Percentiles rank a stretch among this genome's conserved stretches.
Evolutionary conservation across 2,113 vertebrate genomes (phyloP).

Genomic region (Macroglossus sobrinus): DNA sequence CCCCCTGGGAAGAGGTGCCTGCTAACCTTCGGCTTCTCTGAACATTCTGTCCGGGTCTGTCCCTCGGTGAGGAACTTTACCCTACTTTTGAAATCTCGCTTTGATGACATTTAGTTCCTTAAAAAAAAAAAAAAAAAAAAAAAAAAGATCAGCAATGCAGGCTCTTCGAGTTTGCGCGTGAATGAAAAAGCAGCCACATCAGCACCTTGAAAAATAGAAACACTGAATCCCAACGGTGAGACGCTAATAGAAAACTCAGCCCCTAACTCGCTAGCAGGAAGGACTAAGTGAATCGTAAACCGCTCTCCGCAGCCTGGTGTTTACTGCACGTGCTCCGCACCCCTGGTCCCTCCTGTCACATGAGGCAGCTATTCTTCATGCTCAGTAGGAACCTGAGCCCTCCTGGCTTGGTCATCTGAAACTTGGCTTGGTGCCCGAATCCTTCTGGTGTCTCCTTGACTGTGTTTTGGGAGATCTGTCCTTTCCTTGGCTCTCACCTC

Average conservation of each 20-base stretch:
- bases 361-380: neutral
- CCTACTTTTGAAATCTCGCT: neutral
- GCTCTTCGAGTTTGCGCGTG: neutral
- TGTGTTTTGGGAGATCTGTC: neutral
- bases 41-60: neutral
- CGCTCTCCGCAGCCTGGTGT: neutral
- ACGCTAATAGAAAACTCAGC: neutral
- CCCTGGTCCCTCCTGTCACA: neutral
- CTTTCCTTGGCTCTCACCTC: neutral
- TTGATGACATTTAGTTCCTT: neutral
- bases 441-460: neutral
- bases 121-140: too few species aligned
- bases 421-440: neutral
- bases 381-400: neutral
- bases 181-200: neutral
- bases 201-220: neutral
- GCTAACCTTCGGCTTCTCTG: neutral
- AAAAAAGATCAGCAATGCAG: neutral
- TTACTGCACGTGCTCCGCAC: neutral
- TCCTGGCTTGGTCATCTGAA: neutral
- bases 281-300: neutral
- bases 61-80: neutral
- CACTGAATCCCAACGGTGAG: neutral
- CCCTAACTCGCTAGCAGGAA: accelerated
- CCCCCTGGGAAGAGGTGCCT: neutral